Percentiles rank a stretch among this genome's conserved stretches.
Evolutionary conservation across 2,888 invertebrate species (phyloP).

Genomic region (Leptopilina drosophilae): DNA sequence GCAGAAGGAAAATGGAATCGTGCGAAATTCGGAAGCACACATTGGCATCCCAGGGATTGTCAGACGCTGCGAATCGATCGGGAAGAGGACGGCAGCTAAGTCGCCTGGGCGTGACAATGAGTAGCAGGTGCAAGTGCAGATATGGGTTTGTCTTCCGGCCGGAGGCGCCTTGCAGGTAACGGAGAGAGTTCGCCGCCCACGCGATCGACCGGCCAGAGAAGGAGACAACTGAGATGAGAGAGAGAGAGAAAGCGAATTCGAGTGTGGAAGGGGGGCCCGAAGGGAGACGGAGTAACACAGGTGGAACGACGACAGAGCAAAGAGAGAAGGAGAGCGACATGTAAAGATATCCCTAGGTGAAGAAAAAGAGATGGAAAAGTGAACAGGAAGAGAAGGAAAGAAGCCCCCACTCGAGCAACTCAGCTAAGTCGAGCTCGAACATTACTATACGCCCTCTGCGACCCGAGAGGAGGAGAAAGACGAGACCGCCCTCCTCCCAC

Average conservation of each 20-base stretch:
- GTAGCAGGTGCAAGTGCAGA: constrained; percentile 65
- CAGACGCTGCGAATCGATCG: neutral
- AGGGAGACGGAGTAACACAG: constrained; percentile 61
- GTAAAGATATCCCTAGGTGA: constrained; percentile 25
- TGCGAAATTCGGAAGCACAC: no score
- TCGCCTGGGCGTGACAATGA: constrained; percentile 67
- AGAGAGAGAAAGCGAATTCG: constrained; percentile 25
- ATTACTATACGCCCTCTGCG: constrained; percentile 75
- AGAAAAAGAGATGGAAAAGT: constrained; percentile 40
- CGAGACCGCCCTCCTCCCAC: constrained; percentile 73
- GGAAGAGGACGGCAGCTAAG: neutral
- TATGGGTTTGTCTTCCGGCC: constrained; percentile 60
- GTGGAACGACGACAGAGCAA: constrained; percentile 46
- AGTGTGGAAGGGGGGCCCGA: constrained; percentile 43
- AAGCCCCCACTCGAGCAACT: constrained; percentile 63
- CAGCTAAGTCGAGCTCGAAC: constrained; percentile 68
- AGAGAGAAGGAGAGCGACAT: constrained; percentile 42
- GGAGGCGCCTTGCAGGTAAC: constrained; percentile 51
- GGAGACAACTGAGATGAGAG: constrained; percentile 40
- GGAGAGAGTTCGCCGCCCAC: constrained; percentile 66
- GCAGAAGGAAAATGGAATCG: no score
- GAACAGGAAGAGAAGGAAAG: constrained; percentile 55
- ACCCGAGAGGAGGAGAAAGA: constrained; percentile 74
- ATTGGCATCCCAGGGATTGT: neutral
- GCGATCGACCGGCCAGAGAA: constrained; percentile 58